Evolutionary conservation across 2,888 invertebrate species (phyloP), one percentile per base, ranked within the genome.

Genomic region (Drosophila eohydei): DNA sequence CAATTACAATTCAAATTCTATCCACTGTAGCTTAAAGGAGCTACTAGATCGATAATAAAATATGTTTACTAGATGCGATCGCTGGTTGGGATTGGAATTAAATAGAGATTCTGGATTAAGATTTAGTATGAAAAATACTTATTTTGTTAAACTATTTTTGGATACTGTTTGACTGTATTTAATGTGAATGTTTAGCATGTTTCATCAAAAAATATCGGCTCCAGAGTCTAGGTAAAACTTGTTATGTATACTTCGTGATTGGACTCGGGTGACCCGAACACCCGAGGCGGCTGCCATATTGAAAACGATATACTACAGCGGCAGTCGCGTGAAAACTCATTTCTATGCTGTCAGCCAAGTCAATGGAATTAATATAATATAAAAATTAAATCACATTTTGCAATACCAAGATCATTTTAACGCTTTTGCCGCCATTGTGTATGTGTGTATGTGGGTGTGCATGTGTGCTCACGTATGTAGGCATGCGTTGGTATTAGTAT

Each of bases 211-310:
- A 54, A 52, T 77, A 80, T 78, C 81, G 60, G 71, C 14, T 54
- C 32, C 14, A 41, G 36, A 63, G 38, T 50, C 44, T 68, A 52
- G 40, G 16, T 60, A 40, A 58, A 83, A 57, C 74, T 62, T 63
- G 66, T 55, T 83, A 54, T 71, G 62, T 81, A 80, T 54, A 69
- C 78, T 81, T 84, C 60, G 79, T 74, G 16, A 12, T 7, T 38
- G 54, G 43, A 69, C 52, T 52, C 65, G 69, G 73, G 41, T 70
- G 30, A 61, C 61, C 80, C 91, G 91, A 90, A 83, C 38, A 65
- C 65, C 80, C 89, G 91, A 91, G 84, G 69, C 8, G 65, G 81
- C 77, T 74, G 91, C 91, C 89, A 90, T 90, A 65, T 90, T 90
- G 90, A 52, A 82, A 76, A 78, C 67, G 58, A 67, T 44, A 44